phyloP scores from a whole-genome alignment of 2,888 invertebrate species.

The Aspidapion aeneum region DNA sequence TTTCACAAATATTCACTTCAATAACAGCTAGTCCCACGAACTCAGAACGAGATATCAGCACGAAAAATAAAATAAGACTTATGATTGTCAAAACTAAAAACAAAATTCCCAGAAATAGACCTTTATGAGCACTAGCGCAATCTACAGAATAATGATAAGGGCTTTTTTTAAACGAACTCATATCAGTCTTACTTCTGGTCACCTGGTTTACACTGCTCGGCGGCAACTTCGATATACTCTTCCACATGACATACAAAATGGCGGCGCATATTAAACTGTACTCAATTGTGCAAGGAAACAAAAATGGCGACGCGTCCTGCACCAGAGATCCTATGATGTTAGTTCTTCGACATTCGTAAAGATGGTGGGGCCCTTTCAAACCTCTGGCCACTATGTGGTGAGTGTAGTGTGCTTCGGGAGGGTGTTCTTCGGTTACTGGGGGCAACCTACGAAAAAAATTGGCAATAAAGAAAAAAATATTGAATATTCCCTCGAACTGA shows the following conservation, averaged over 20 bases:
- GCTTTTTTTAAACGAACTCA: constrained; percentile 62
- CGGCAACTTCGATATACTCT: constrained; percentile 71
- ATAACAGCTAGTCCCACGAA: constrained; percentile 50
- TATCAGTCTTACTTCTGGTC: constrained; percentile 44
- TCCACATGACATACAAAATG: constrained; percentile 96
- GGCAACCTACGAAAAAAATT: constrained; percentile 33
- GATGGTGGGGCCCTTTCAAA: constrained; percentile 80
- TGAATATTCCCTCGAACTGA: too few relatives aligned
- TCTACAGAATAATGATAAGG: constrained; percentile 92
- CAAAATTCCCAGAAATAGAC: constrained; percentile 68
- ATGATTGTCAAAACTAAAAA: constrained; percentile 79
- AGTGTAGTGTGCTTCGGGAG: constrained; percentile 49
- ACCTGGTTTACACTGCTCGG: constrained; percentile 26
- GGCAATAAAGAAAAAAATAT: neutral
- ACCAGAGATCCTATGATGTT: constrained; percentile 82
- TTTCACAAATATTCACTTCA: constrained; percentile 64
- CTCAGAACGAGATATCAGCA: constrained; percentile 54
- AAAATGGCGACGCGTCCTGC: constrained; percentile 53
- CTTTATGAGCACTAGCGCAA: constrained; percentile 91
- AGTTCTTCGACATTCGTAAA: constrained; percentile 84
- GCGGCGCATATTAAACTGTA: constrained; percentile 96
- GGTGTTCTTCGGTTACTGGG: constrained; percentile 39
- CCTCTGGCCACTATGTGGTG: constrained; percentile 73
- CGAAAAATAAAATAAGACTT: constrained; percentile 87
- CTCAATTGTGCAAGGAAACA: constrained; percentile 94